These are phyloP conservation scores for Chinchilla lanigera DNA, from an alignment of 2,113 vertebrate genomes.

Conservation along the genomic window DNA sequence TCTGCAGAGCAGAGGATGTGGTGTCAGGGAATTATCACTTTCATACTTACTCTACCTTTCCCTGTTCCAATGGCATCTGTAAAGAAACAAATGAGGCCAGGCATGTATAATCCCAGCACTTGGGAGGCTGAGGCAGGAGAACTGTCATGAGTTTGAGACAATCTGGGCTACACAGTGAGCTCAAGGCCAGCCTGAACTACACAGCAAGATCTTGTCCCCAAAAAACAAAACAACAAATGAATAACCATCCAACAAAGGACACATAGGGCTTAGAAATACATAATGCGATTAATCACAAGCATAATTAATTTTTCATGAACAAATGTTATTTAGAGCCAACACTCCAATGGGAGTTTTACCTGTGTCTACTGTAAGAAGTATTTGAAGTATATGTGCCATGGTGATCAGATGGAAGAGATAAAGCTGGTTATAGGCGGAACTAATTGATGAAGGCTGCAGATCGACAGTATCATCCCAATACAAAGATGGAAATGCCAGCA, in stretches of 20 bases:
- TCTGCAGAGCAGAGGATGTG: neutral
- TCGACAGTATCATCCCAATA: conserved; percentile 96
- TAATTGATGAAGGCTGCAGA: conserved; percentile 94
- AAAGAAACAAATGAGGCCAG: neutral
- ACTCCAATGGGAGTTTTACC: conserved; percentile 77
- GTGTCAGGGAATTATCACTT: conserved; percentile 29
- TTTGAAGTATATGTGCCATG: conserved; percentile 95
- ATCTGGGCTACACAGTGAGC: neutral
- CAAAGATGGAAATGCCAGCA: conserved; percentile 94
- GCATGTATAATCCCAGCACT: neutral
- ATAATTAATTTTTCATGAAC: conserved; percentile 22
- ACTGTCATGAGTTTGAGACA: neutral
- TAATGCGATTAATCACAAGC: conserved; percentile 15
- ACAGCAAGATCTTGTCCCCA: neutral
- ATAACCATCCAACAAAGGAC: conserved; percentile 11
- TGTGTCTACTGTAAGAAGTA: conserved; percentile 90
- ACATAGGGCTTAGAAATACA: neutral
- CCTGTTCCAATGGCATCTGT: neutral
- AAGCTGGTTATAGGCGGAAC: conserved; percentile 95
- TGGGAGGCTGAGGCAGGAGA: neutral
- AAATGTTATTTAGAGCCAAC: conserved; percentile 38
- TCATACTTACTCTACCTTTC: conserved; percentile 14
- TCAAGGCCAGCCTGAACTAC: neutral
- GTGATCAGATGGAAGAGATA: conserved; percentile 96
- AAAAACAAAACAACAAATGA: neutral